Percentiles rank a stretch among this genome's conserved stretches.
Conservation (phyloP, 2,113 vertebrate genomes). For the Nannobrachium achirus region DNA sequence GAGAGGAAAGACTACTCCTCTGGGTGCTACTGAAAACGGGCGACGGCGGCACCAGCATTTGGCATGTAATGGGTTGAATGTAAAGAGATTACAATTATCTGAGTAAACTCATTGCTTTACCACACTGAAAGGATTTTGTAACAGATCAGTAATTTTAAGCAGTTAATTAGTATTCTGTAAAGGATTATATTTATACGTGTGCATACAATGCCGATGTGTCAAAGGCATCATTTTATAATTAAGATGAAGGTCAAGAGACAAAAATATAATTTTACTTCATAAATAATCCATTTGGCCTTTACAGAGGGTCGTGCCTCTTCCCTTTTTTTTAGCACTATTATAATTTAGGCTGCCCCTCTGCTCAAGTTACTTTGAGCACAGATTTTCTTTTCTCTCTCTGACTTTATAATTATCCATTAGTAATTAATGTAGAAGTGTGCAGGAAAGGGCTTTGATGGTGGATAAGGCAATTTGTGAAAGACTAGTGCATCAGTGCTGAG, state of each 20-base stretch:
- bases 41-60: not conserved
- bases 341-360: too few relatives aligned
- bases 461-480: conserved; percentile 59
- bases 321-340: too few relatives aligned
- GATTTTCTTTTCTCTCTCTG: too few relatives aligned
- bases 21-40: conserved; percentile 27
- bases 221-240: too few relatives aligned
- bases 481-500: conserved; percentile 50
- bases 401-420: too few relatives aligned
- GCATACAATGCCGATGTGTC: too few relatives aligned
- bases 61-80: not conserved
- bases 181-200: too few relatives aligned
- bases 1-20: conserved; percentile 34
- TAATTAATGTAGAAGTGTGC: conserved; percentile 19
- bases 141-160: not conserved
- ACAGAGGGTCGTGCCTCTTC: too few relatives aligned
- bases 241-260: too few relatives aligned
- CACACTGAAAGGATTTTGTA: not conserved
- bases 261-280: too few relatives aligned
- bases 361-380: too few relatives aligned
- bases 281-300: too few relatives aligned
- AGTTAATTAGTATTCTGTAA: not conserved
- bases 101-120: not conserved
- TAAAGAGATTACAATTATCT: conserved; percentile 17
- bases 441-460: conserved; percentile 63